Evolutionary conservation across 2,113 vertebrate species (phyloP).

Genomic region (Pseudopodoces humilis): DNA sequence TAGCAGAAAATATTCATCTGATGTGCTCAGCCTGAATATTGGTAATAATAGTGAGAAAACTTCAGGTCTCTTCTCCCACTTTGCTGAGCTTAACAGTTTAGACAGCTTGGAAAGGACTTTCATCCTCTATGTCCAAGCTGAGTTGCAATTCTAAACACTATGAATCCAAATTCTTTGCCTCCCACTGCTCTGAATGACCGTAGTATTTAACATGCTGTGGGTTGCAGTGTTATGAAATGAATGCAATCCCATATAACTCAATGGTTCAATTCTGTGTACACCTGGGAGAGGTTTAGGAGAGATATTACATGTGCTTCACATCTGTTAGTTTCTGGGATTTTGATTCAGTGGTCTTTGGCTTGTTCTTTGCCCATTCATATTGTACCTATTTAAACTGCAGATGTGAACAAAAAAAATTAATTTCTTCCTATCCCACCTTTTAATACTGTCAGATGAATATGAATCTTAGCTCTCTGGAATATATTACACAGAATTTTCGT

Average conservation of each 20-base stretch:
- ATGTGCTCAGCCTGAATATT: background rate
- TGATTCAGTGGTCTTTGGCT: slow-evolving; percentile 18
- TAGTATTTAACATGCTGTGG: background rate
- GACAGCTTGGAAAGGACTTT: background rate
- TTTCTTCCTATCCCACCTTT: slow-evolving; percentile 40
- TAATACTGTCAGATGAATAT: background rate
- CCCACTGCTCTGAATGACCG: background rate
- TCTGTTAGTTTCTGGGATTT: slow-evolving; percentile 43
- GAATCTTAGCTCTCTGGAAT: background rate
- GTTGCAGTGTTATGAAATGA: background rate
- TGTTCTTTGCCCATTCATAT: slow-evolving; percentile 6
- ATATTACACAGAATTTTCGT: background rate
- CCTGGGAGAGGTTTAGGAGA: background rate
- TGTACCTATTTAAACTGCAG: slow-evolving; percentile 32
- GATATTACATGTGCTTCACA: slow-evolving; percentile 5
- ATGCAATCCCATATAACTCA: background rate
- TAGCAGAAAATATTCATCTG: background rate
- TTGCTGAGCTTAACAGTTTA: background rate
- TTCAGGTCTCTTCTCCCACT: background rate
- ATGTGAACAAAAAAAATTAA: slow-evolving; percentile 53
- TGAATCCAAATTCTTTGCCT: background rate
- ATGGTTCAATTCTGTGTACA: background rate
- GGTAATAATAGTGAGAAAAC: background rate
- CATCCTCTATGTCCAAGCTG: background rate
- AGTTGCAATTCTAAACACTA: background rate